Percentiles rank a stretch among this genome's conserved stretches.
phyloP scores from a whole-genome alignment of 2,888 invertebrate species.

The Atethmia centrago region DNA sequence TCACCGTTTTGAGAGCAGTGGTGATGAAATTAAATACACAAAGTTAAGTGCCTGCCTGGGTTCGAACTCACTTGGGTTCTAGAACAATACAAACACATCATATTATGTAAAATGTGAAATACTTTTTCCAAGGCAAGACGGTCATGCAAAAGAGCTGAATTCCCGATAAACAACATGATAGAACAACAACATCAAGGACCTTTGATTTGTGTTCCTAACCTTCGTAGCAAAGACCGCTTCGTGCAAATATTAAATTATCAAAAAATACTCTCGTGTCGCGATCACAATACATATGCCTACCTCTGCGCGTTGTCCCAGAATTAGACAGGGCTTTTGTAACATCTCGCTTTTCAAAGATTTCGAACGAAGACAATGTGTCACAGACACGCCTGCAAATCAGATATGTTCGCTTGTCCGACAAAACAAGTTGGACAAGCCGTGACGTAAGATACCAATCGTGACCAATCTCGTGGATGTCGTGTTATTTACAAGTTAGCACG shows the following conservation, averaged over 20 bases:
- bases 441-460: conserved; percentile 78
- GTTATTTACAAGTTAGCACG: conserved; percentile 69
- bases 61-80: not conserved
- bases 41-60: too few species aligned
- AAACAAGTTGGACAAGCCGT: conserved; percentile 77
- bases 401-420: conserved; percentile 74
- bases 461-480: conserved; percentile 71
- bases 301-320: conserved; percentile 51
- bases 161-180: not conserved
- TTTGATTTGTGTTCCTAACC: conserved; percentile 41
- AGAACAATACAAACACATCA: not conserved
- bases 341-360: conserved; percentile 67
- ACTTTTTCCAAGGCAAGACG: not conserved
- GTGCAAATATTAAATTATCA: conserved; percentile 59
- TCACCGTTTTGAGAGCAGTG: too few species aligned
- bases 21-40: too few species aligned
- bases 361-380: conserved; percentile 77
- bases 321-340: conserved; percentile 71
- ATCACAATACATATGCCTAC: conserved; percentile 46
- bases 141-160: not conserved
- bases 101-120: conserved; percentile 2
- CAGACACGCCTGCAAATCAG: conserved; percentile 82
- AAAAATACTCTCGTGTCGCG: conserved; percentile 37
- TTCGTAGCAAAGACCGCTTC: conserved; percentile 35
- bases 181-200: conserved; percentile 8